phyloP scores from a whole-genome alignment of 1,140 invertebrate species.

The Orchestia grillus region DNA sequence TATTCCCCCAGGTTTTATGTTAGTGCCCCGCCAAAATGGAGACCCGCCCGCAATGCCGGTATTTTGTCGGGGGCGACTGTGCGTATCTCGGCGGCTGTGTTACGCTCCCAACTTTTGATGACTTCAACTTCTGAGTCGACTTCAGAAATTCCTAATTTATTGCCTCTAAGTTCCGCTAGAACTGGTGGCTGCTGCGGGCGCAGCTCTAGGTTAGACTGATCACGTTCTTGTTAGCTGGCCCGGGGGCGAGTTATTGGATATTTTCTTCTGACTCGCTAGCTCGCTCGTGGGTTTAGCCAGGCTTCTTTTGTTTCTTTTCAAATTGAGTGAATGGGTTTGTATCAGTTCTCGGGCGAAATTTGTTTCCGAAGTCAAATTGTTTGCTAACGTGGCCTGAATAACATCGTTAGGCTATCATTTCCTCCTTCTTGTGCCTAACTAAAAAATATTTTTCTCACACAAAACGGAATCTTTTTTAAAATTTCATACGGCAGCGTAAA shows the following conservation, averaged over 20 bases:
- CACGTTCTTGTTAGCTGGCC: not conserved
- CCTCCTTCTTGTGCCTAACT: no score
- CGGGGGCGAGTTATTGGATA: not conserved
- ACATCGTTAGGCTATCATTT: no score
- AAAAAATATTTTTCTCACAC: no score
- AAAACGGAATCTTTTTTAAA: no score
- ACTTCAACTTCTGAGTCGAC: constrained; percentile 11
- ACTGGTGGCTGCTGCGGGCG: not conserved
- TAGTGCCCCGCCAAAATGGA: not conserved
- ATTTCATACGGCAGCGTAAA: no score
- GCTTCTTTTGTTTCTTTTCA: not conserved
- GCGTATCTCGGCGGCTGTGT: not conserved
- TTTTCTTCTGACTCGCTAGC: not conserved
- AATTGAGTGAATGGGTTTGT: not conserved
- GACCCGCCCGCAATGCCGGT: not conserved
- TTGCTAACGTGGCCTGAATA: not conserved
- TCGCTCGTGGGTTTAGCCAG: not conserved
- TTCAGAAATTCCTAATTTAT: constrained; percentile 41
- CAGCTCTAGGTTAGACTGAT: not conserved
- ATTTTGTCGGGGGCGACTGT: not conserved
- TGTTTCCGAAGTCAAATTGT: not conserved
- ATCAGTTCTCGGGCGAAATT: not conserved
- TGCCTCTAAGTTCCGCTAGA: not conserved
- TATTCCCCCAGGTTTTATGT: not conserved
- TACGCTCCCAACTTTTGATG: constrained; percentile 32